Base-by-base conservation (phyloP, 2,888 invertebrate species). In the Drosophila eohydei region DNA sequence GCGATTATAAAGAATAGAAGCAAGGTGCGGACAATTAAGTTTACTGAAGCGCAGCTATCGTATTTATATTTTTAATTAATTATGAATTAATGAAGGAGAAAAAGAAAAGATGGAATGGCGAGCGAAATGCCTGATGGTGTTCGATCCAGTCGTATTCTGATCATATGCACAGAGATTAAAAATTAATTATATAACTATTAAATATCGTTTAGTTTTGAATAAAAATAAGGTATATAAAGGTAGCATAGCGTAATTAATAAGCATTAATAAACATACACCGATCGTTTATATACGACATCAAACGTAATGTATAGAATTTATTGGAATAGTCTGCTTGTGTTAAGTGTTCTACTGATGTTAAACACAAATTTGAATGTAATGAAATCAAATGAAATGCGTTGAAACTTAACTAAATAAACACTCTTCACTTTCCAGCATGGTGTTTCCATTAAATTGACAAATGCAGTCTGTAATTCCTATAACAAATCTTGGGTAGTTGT, bases 11-110 rank as follows among this genome's bases (percentile, higher is more conserved):
- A 21, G 1, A 21, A 21, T 21, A 1, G 21, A 21, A 21, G 21
- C 21, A 21, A 21, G 21, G 1, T 21, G 21, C 21, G 21, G 1
- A 21, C 21, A 21, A 21, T 21, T 21, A 21, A 21, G 21, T 21
- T 36, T 7, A 44, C 16, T 61, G 43, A 30, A 57, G 28, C 16
- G 43, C 9, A 56, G 43, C 61, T 56, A 16, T 34, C 34, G 4
- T 12, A 6, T 5, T 8, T 0, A 3, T 44, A 7, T 28, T 26
- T 6, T 14, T 12, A 44, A 12, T 44, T 26, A 21, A 26, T 44
- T 12, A 26, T 26, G 12, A 12, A 0, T n/a, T n/a, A n/a, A n/a
- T n/a, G n/a, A n/a, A n/a, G n/a, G n/a, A n/a, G n/a, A n/a, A n/a
- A n/a, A n/a, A n/a, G n/a, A n/a, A n/a, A n/a, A n/a, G n/a, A n/a